Evolutionary conservation across 1,140 invertebrate species (phyloP).

Genomic region (Dendrolimus kikuchii): DNA sequence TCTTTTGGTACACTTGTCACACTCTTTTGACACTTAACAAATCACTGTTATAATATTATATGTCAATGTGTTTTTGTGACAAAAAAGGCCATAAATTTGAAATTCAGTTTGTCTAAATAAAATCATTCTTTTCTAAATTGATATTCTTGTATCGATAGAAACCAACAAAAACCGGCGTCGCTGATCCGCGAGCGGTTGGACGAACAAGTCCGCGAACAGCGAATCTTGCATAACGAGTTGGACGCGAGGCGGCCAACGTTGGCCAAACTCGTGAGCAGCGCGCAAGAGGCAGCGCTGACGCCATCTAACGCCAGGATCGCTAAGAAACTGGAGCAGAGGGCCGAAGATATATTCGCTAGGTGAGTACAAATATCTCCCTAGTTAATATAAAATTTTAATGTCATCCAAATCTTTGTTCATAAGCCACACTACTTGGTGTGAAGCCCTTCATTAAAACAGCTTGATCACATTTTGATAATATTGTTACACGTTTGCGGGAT

Average conservation of each 20-base stretch:
- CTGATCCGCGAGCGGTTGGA: slow-evolving; percentile 91
- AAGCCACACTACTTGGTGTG: too few species aligned
- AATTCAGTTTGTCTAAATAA: too few species aligned
- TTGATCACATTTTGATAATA: too few species aligned
- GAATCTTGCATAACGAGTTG: slow-evolving; percentile 85
- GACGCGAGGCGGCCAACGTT: slow-evolving; percentile 89
- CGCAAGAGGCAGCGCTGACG: slow-evolving; percentile 84
- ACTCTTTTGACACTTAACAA: too few species aligned
- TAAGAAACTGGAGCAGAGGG: slow-evolving; percentile 90
- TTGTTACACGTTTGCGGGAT: too few species aligned
- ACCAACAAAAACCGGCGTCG: slow-evolving; percentile 85
- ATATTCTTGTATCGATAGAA: slow-evolving; percentile 49
- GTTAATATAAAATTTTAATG: background rate
- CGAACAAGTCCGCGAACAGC: slow-evolving; percentile 90
- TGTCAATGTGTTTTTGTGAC: too few species aligned
- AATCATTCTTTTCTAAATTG: too few species aligned
- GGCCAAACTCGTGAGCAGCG: slow-evolving; percentile 84
- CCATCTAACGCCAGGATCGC: slow-evolving; percentile 89
- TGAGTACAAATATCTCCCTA: slow-evolving; percentile 11
- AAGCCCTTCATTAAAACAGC: too few species aligned
- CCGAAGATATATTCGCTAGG: slow-evolving; percentile 85
- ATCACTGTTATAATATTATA: too few species aligned
- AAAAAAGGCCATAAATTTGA: too few species aligned
- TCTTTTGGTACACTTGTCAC: background rate
- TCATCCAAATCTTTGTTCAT: background rate